These are phyloP conservation scores for Scartelaos histophorus DNA, from an alignment of 2,113 vertebrate species.

Conservation along the genomic window DNA sequence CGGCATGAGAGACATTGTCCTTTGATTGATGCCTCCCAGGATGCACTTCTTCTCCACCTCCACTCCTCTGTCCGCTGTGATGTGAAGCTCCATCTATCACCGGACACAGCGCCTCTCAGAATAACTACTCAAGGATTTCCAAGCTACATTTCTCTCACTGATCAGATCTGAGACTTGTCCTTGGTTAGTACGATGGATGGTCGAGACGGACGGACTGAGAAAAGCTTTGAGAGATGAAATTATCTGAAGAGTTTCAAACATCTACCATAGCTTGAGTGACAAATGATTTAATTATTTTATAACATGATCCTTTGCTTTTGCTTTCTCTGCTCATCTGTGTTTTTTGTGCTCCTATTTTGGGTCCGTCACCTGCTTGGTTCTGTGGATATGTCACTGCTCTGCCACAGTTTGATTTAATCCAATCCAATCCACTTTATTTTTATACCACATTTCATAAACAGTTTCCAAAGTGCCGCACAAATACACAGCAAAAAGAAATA, in stretches of 20 bases:
- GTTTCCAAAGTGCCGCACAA: no score
- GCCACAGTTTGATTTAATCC: no score
- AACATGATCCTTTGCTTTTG: no score
- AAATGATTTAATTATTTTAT: no score
- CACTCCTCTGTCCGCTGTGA: background rate
- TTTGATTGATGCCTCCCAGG: constrained; percentile 13
- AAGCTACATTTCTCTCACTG: background rate
- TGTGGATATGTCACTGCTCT: no score
- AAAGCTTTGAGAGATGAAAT: background rate
- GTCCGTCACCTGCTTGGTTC: no score
- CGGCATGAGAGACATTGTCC: background rate
- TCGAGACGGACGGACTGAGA: background rate
- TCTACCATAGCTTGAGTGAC: background rate
- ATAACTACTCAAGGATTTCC: constrained; percentile 31
- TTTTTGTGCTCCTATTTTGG: no score
- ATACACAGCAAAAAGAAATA: no score
- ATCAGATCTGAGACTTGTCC: background rate
- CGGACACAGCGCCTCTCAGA: constrained; percentile 18
- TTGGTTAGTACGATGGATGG: background rate
- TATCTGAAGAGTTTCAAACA: background rate
- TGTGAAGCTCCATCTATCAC: constrained; percentile 30
- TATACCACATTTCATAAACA: no score
- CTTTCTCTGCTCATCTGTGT: no score
- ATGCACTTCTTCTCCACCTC: constrained; percentile 4
- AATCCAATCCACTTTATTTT: no score